Conservation (phyloP, 2,113 vertebrate genomes). For the Vidua macroura region DNA sequence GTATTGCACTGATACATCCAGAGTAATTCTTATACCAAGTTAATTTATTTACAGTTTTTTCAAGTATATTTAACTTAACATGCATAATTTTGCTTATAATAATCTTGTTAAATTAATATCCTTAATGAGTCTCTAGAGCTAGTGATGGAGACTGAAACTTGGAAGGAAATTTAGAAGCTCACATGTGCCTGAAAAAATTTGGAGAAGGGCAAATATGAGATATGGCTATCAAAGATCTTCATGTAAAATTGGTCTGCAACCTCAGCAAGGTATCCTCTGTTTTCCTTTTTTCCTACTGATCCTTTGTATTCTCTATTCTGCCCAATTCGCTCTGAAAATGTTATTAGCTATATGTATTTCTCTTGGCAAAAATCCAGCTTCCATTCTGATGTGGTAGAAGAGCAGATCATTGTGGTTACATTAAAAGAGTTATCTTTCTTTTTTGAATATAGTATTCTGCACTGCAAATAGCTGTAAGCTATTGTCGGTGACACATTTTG, state of each 20-base stretch:
- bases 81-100: neutral
- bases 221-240: neutral
- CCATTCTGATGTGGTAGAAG: neutral
- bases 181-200: neutral
- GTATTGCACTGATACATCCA: neutral
- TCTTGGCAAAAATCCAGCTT: neutral
- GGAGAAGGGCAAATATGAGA: neutral
- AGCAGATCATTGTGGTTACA: neutral
- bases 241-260: accelerated
- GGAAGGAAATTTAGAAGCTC: neutral
- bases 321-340: neutral
- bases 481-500: neutral
- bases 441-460: neutral
- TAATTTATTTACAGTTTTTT: neutral
- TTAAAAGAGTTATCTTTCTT: neutral
- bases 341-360: neutral
- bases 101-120: neutral
- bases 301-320: neutral
- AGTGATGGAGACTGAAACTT: neutral
- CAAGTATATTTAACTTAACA: neutral
- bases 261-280: neutral
- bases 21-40: neutral
- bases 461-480: neutral
- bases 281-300: neutral
- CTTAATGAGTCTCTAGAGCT: neutral